Conservation (phyloP, 2,888 invertebrate species). For the Apantesis nais region DNA sequence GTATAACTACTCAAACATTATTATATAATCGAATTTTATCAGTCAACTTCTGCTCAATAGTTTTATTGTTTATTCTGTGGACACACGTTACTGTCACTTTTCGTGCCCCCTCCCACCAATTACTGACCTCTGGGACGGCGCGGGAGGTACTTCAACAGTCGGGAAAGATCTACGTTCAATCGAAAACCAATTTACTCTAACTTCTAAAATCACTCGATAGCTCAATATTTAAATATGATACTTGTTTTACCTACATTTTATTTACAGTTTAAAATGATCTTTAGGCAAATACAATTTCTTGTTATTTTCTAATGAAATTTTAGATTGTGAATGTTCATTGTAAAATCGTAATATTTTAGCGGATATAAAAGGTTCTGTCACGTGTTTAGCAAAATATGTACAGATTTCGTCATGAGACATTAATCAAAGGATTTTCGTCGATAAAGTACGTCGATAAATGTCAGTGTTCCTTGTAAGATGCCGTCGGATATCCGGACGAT, state of each 20-base stretch:
- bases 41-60: neutral
- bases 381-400: neutral
- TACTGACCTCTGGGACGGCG: neutral
- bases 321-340: neutral
- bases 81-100: neutral
- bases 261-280: neutral
- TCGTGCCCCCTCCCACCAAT: neutral
- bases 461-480: conserved; percentile 56
- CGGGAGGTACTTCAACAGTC: neutral
- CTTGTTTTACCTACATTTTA: neutral
- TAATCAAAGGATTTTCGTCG: conserved; percentile 55
- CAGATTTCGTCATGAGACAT: conserved; percentile 26
- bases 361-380: neutral
- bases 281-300: neutral
- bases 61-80: neutral
- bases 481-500: conserved; percentile 70
- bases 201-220: neutral
- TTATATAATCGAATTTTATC: neutral
- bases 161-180: neutral
- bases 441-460: conserved; percentile 76
- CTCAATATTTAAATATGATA: neutral
- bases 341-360: neutral
- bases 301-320: neutral
- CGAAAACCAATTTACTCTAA: neutral
- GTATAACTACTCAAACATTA: neutral